phyloP scores from a whole-genome alignment of 2,888 invertebrate genomes.

The Ramazzottius varieornatus region DNA sequence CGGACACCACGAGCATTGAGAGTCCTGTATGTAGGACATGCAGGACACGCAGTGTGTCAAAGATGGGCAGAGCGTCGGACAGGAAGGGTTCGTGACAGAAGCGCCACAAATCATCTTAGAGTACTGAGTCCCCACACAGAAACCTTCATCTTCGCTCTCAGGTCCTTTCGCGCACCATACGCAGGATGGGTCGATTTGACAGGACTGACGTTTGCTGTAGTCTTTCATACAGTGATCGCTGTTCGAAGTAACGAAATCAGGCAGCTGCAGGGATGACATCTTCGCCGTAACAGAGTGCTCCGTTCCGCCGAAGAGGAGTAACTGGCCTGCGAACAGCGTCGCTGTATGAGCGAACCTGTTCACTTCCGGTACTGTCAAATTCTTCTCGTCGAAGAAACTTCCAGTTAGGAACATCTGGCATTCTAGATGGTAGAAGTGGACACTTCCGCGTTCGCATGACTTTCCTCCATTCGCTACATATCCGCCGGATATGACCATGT shows the following conservation, averaged over 20 bases:
- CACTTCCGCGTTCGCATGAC: not conserved
- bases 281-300: not conserved
- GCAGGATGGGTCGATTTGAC: not conserved
- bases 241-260: not conserved
- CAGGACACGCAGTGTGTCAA: slow-evolving; percentile 70
- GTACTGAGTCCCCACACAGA: not conserved
- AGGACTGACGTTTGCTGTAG: not conserved
- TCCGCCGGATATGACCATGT: not conserved
- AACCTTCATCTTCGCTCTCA: not conserved
- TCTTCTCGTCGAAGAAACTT: not conserved
- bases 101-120: not conserved
- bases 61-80: slow-evolving; percentile 45
- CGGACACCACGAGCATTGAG: slow-evolving; percentile 5
- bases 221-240: not conserved
- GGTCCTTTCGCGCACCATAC: not conserved
- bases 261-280: not conserved
- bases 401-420: not conserved
- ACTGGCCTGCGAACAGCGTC: no score
- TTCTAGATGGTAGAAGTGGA: not conserved
- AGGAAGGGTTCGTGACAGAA: slow-evolving; percentile 9
- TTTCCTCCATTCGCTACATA: not conserved
- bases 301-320: not conserved
- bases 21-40: slow-evolving; percentile 31
- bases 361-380: not conserved
- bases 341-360: not conserved